Evolutionary conservation across 2,113 vertebrate genomes (phyloP).

Genomic region (Prunella fulvescens): DNA sequence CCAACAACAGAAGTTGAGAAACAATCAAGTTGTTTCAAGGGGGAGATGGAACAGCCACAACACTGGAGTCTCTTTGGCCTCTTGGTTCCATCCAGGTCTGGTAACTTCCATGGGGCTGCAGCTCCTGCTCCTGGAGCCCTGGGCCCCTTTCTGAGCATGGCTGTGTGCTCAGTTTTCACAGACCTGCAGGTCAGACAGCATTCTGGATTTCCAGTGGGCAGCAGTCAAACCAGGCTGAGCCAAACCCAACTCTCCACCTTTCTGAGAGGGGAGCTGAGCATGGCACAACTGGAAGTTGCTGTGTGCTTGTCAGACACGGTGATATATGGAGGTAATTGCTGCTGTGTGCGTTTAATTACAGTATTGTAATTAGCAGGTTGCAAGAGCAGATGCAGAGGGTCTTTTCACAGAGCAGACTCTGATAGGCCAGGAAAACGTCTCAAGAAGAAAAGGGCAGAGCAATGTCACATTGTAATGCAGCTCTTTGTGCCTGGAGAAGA

Average conservation of each 20-base stretch:
- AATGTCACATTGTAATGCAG: slow-evolving; percentile 55
- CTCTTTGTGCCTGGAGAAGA: slow-evolving; percentile 19
- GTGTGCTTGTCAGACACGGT: slow-evolving; percentile 8
- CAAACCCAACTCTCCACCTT: not conserved
- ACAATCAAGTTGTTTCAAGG: not conserved
- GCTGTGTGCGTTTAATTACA: slow-evolving; percentile 51
- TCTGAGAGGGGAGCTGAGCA: not conserved
- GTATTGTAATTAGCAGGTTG: slow-evolving; percentile 64
- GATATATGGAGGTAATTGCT: slow-evolving; percentile 64
- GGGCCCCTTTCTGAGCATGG: accelerated
- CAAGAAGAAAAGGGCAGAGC: slow-evolving; percentile 54
- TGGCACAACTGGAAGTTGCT: not conserved
- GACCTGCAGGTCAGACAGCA: not conserved
- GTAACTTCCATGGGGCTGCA: not conserved
- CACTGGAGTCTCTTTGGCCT: too few species aligned
- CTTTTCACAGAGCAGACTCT: slow-evolving; percentile 11
- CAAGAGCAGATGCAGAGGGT: slow-evolving; percentile 58
- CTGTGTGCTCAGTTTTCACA: accelerated
- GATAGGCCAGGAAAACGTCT: slow-evolving; percentile 42
- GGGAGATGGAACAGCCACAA: accelerated
- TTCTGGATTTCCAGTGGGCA: not conserved
- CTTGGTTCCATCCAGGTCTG: not conserved
- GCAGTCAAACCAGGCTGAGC: not conserved
- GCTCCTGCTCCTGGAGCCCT: not conserved
- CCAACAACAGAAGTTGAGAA: not conserved